Evolutionary conservation across 2,797 vertebrate genomes (phyloP), one percentile per base, ranked within the genome.

Genomic region (Protosalanx chinensis): DNA sequence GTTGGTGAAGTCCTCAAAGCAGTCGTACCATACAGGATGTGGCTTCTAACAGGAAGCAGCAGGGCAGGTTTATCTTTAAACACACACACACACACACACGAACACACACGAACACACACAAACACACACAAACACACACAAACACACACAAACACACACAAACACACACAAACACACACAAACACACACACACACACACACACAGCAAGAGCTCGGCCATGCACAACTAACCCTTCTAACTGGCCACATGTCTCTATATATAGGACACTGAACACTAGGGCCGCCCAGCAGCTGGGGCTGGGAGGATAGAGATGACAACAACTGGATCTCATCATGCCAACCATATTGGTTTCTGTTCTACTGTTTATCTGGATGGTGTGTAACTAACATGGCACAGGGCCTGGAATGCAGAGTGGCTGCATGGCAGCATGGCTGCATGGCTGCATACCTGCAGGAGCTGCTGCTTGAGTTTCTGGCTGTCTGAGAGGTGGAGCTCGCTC

Each of bases 401-500:
- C 41, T 12, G 41, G 41, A 46, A 46, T 46, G 41, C 7, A 8
- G 41, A 3, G 8, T 46, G 41, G 41, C 23, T 46, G 51, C n/a
- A 16, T 5, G n/a, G 4, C 51, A n/a, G 51, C 18, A n/a, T 92
- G 41, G 41, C 23, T 46, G 51, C n/a, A 16, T 5, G n/a, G 4
- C 51, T 56, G 51, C 18, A n/a, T 92, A 98, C 98, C 95, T 98
- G 97, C 32, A 94, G 77, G 27, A 99, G 94, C 82, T 99, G 98
- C 73, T 99, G 97, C 82, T 98, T 98, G 57, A 99, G 89, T 82
- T 99, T 99, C 91, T 99, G 98, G 87, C 98, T 98, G 92, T 99
- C 98, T 0, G 96, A 98, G 87, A 99, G 96, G 87, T 99, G 98
- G 74, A 99, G 92, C 82, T 99, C 98, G 0, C 96, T 99, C 68